Conservation (phyloP, 1,140 invertebrate species). For the Drosophila ercepeae region DNA sequence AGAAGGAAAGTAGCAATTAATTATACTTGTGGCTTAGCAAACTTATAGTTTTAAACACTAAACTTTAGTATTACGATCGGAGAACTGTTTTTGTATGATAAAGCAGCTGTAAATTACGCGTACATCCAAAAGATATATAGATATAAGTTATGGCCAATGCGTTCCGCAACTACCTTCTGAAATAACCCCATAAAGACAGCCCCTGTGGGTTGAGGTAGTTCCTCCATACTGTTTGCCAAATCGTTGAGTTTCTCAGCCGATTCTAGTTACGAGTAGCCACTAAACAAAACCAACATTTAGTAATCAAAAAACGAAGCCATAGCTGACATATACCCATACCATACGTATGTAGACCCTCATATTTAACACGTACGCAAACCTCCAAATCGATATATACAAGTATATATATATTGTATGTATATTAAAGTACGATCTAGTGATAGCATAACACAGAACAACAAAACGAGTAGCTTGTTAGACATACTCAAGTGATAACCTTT, state of each 20-base stretch:
- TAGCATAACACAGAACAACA: constrained; percentile 38
- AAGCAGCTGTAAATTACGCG: constrained; percentile 34
- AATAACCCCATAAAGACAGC: constrained; percentile 2
- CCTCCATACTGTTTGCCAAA: constrained; percentile 76
- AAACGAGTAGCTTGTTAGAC: constrained; percentile 78
- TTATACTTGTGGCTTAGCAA: constrained; percentile 77
- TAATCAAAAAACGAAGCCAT: constrained; percentile 31
- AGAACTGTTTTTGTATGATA: constrained; percentile 45
- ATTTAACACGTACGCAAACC: constrained; percentile 21
- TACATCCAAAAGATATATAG: constrained; percentile 12
- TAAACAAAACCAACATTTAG: constrained; percentile 38
- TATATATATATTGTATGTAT: constrained; percentile 26
- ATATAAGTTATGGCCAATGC: constrained; percentile 31
- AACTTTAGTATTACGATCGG: constrained; percentile 51
- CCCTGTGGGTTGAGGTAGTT: constrained; percentile 15
- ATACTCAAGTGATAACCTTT: constrained; percentile 81
- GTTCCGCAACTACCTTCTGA: constrained; percentile 1
- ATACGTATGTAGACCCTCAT: constrained; percentile 39
- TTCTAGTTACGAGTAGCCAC: constrained; percentile 67
- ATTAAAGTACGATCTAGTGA: constrained; percentile 44
- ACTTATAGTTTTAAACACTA: constrained; percentile 80
- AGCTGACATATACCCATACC: constrained; percentile 39
- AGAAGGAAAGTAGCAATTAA: constrained; percentile 40
- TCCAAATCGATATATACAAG: neutral
- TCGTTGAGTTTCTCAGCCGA: constrained; percentile 71